These are phyloP conservation scores for Xylota segnis DNA, from an alignment of 2,888 invertebrate genomes.

Conservation along the genomic window DNA sequence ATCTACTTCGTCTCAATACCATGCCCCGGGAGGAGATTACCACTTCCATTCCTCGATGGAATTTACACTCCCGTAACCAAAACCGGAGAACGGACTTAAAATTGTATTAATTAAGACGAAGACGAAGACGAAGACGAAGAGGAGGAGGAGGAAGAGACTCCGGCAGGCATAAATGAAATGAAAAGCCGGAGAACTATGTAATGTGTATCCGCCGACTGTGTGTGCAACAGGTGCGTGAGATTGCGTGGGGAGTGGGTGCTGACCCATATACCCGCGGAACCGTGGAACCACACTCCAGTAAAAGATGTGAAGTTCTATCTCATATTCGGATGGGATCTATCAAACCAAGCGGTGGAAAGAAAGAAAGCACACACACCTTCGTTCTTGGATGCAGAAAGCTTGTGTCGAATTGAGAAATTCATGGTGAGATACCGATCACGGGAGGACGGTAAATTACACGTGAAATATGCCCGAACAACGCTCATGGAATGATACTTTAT, in stretches of 20 bases:
- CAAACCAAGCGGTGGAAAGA: neutral
- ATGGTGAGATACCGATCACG: constrained; percentile 22
- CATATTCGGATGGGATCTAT: neutral
- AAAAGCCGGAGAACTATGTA: constrained; percentile 14
- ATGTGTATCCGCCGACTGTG: neutral
- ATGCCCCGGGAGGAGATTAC: constrained; percentile 21
- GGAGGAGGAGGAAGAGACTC: too few relatives aligned
- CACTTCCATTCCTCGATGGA: neutral
- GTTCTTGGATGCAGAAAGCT: neutral
- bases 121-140: neutral
- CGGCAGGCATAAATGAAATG: constrained; percentile 10
- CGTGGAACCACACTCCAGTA: constrained; percentile 1
- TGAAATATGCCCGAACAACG: constrained; percentile 22
- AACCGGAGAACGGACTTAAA: constrained; percentile 2
- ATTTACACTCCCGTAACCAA: constrained; percentile 23
- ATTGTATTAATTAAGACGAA: constrained; percentile 20
- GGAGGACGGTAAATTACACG: constrained; percentile 17
- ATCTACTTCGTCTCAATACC: constrained; percentile 7
- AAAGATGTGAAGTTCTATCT: neutral
- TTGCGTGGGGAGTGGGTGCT: constrained; percentile 12
- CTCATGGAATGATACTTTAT: constrained; percentile 15
- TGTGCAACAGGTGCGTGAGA: constrained; percentile 28
- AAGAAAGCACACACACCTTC: neutral
- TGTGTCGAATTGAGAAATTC: constrained; percentile 18
- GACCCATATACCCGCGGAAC: constrained; percentile 26